Conservation (phyloP, 2,888 invertebrate genomes). For the Adela reaumurella region DNA sequence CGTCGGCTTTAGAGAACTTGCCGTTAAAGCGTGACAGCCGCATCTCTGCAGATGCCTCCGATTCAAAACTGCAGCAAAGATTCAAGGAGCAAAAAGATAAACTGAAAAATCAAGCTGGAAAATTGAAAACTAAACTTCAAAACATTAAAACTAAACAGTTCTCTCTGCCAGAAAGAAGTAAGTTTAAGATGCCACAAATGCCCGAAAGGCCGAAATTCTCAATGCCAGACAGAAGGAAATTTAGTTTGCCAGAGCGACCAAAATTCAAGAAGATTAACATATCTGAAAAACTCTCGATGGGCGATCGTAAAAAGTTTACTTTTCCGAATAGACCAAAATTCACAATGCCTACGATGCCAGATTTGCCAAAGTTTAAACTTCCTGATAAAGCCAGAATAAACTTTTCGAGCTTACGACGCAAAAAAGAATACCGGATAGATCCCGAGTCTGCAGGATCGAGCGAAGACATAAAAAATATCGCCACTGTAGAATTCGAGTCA, state of each 20-base stretch:
- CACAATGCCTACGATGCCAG: slow-evolving; percentile 46
- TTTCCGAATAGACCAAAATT: slow-evolving; percentile 58
- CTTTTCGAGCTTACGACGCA: slow-evolving; percentile 60
- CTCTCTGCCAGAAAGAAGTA: slow-evolving; percentile 33
- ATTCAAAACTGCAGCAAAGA: slow-evolving; percentile 61
- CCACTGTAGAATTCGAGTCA: slow-evolving; percentile 67
- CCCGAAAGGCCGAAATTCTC: slow-evolving; percentile 56
- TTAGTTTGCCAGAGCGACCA: slow-evolving; percentile 62
- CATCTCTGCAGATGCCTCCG: slow-evolving; percentile 43
- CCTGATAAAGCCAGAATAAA: slow-evolving; percentile 61
- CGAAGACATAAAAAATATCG: slow-evolving; percentile 36
- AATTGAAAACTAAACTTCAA: slow-evolving; percentile 65
- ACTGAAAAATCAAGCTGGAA: slow-evolving; percentile 67
- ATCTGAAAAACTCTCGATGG: slow-evolving; percentile 51
- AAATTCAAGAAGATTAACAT: slow-evolving; percentile 49
- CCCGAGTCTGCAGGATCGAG: slow-evolving; percentile 34
- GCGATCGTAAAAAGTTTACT: slow-evolving; percentile 60
- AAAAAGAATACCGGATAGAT: slow-evolving; percentile 38
- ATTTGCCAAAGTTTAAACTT: slow-evolving; percentile 54
- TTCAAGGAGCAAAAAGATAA: slow-evolving; percentile 68
- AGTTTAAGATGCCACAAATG: slow-evolving; percentile 26
- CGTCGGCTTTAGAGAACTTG: slow-evolving; percentile 62
- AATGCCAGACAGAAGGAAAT: slow-evolving; percentile 58
- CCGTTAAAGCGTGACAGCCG: slow-evolving; percentile 57
- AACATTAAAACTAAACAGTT: slow-evolving; percentile 58